Evolutionary conservation across 2,797 vertebrate species (phyloP), one percentile per base, ranked within the genome.

Genomic region (Chelonia mydas): DNA sequence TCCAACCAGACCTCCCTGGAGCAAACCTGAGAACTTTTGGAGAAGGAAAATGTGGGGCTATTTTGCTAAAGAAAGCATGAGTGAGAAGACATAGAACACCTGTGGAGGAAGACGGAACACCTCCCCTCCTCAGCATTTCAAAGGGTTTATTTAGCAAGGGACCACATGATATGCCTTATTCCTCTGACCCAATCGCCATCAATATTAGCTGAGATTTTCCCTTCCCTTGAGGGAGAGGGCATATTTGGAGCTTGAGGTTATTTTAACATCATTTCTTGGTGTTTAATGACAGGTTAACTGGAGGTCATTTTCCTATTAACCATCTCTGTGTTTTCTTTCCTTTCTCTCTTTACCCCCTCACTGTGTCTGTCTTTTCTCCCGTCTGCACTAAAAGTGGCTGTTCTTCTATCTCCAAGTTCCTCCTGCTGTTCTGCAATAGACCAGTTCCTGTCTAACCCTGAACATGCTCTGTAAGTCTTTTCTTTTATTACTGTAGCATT

Each of bases 401-500:
- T 98, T 99, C 99, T 97, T 99, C 99, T 99, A 98, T 99, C 98
- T 99, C 99, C 99, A 99, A 99, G 98, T 98, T 99, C 97, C 98
- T 99, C 97, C 99, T 99, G 98, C 99, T 99, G 98, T 99, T 99
- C 99, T 99, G 99, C 99, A 99, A 98, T 98, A 99, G 99, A 98
- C 99, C 99, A 96, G 99, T 99, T 98, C 99, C 99, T 98, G 99
- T 99, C 96, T 99, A 99, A 98, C 98, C 98, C 96, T 98, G 98
- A 98, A 90, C 95, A 45, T 96, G 92, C 93, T 97, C 96, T 98
- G 98, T 98, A 98, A 98, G 98, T 98, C 96, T 96, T 95, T 96
- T 93, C 92, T 94, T 96, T 97, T 96, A 93, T 96, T 97, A 95
- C 93, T 97, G 91, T 82, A 89, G 50, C 87, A 92, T 78, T 93